These are phyloP conservation scores for Scolanthus callimorphus DNA, from an alignment of 92 coral and sea anemone genomes.

Conservation along the genomic window DNA sequence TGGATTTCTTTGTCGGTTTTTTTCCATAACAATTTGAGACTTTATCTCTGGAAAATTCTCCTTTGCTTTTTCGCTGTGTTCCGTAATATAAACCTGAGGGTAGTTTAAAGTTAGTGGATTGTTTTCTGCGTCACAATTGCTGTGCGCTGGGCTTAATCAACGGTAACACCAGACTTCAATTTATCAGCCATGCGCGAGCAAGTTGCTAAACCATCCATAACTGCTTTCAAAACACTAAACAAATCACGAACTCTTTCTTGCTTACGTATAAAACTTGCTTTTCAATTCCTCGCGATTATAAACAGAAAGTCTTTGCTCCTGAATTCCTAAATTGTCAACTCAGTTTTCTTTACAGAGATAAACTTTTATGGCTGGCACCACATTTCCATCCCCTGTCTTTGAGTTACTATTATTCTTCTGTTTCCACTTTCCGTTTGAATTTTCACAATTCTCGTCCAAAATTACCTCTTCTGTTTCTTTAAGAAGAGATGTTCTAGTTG, in stretches of 20 bases:
- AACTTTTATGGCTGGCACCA: not conserved
- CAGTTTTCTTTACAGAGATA: not conserved
- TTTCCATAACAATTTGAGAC: too few species aligned
- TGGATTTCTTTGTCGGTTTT: too few species aligned
- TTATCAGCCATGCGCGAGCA: slow-evolving; percentile 18
- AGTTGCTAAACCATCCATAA: slow-evolving; percentile 27
- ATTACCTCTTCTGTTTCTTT: too few species aligned
- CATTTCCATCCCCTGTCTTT: not conserved
- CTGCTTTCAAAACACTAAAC: slow-evolving; percentile 16
- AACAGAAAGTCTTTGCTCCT: not conserved
- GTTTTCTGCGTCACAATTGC: too few species aligned
- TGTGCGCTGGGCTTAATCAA: too few species aligned
- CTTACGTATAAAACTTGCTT: not conserved
- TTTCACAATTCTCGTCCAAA: too few species aligned
- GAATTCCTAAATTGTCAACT: not conserved
- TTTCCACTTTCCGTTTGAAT: too few species aligned
- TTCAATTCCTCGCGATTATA: not conserved
- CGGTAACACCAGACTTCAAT: slow-evolving; percentile 1
- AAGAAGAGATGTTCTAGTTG: too few species aligned
- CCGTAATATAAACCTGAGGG: too few species aligned
- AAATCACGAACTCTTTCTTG: slow-evolving; percentile 2
- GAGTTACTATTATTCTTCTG: not conserved
- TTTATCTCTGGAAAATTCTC: too few species aligned
- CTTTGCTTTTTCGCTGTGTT: too few species aligned
- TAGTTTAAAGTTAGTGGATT: too few species aligned